Base-by-base conservation (phyloP, 64 coral and sea anemone genomes). In the Trachythela sp. region DNA sequence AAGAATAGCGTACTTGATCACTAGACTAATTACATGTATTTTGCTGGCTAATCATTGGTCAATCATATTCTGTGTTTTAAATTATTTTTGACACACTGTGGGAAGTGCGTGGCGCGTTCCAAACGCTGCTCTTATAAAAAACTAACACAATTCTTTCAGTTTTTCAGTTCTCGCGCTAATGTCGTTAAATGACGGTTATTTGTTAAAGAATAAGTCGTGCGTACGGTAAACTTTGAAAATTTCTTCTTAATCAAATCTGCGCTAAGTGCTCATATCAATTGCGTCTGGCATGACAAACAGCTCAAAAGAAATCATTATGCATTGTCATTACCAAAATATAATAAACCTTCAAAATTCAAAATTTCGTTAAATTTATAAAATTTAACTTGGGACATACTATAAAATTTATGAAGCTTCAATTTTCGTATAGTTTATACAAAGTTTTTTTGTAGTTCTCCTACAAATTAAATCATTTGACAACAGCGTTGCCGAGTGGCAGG, bases 41-140 rank as follows among this genome's bases (percentile, higher is more conserved):
- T 39, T 80, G 26, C 37, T 39, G 37, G 75, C 75, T 80, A 80
- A 80, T 80, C 75, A 80, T 80, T 39, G 37, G 37, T 39, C 75
- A 80, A 80, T 80, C 75, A 80, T 80, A 29, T 80, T 80, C 13
- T 15, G 15, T 39, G 37, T 80, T 80, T 80, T 80, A 80, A 80
- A 80, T 80, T 80, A 80, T 39, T 80, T 80, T 80, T 80, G 75
- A 80, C 75, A 80, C 2, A 80, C 75, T 80, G 75, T 80, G 75
- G 75, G 75, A 80, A 80, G 4, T 29, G 37, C 75, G 2, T 37
- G 20, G 56, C 6, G 20, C 31, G 75, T 80, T 30, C 2, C 20
- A 37, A 17, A 5, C 75, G 15, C 20, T 8, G 15, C 33, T 36
- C 26, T 36, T 80, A 29, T 80, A 80, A 27, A 36, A 36, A 80